Percentiles rank a stretch among this genome's conserved stretches.
These are phyloP conservation scores for Eurystomus gularis DNA, from an alignment of 2,113 vertebrate species.

Conservation along the genomic window DNA sequence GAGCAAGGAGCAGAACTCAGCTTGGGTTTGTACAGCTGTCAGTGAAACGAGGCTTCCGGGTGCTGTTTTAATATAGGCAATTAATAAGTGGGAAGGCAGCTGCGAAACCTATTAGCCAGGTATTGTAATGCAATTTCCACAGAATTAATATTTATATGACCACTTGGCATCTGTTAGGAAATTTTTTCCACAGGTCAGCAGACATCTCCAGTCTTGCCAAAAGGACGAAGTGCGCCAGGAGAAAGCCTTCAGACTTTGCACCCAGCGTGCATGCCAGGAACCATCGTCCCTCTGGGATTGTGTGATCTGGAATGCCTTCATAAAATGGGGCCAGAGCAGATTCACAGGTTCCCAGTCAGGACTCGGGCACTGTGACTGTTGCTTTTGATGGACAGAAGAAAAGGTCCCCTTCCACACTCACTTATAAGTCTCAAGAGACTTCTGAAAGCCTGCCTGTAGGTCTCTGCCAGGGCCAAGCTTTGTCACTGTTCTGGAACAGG, in stretches of 20 bases:
- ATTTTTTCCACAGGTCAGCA: background rate
- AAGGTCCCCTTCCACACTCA: background rate
- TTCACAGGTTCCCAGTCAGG: background rate
- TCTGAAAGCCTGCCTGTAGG: background rate
- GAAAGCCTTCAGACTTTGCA: background rate
- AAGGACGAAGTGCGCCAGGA: background rate
- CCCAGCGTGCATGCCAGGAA: fast-evolving
- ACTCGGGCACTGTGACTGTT: background rate
- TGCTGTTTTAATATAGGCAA: background rate
- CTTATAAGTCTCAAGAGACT: background rate
- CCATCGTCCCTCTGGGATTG: background rate
- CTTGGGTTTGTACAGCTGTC: background rate
- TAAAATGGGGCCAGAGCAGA: background rate
- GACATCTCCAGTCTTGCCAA: background rate
- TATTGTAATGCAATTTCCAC: background rate
- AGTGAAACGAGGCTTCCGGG: background rate
- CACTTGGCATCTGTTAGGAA: background rate
- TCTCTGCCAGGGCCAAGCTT: background rate
- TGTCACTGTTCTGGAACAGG: background rate
- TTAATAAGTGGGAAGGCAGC: background rate
- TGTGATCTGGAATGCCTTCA: background rate
- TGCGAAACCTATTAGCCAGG: background rate
- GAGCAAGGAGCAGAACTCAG: background rate
- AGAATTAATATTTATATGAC: background rate
- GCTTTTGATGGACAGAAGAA: background rate